Conservation (phyloP, 2,113 vertebrate genomes). For the Empidonax alnorum region DNA sequence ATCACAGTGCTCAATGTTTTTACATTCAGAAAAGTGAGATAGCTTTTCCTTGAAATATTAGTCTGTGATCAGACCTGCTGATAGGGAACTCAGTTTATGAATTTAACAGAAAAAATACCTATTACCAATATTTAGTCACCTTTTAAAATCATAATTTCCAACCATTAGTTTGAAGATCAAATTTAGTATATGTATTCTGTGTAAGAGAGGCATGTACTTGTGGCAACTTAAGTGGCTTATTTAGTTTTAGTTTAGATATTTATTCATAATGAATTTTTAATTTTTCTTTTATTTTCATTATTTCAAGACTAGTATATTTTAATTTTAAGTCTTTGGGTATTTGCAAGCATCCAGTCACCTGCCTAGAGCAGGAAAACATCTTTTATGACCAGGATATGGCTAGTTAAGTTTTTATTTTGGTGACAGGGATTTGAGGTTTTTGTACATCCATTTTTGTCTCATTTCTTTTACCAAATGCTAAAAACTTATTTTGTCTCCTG, state of each 20-base stretch:
- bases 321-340: background rate
- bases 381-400: background rate
- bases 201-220: background rate
- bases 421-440: background rate
- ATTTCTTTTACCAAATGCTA: background rate
- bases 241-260: background rate
- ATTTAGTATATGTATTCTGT: background rate
- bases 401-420: background rate
- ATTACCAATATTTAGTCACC: background rate
- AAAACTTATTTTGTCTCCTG: background rate
- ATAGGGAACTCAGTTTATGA: background rate
- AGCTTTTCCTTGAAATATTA: slow-evolving; percentile 73
- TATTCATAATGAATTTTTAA: background rate
- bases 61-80: background rate
- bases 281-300: background rate
- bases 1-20: slow-evolving; percentile 66
- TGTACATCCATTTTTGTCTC: background rate
- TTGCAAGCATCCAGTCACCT: background rate
- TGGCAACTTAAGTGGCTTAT: background rate
- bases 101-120: background rate
- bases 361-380: background rate
- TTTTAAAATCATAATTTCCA: background rate
- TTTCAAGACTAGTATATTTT: background rate
- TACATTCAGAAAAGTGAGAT: slow-evolving; percentile 69
- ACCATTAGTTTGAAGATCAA: background rate